These are phyloP conservation scores for Neria commutata DNA, from an alignment of 2,888 invertebrate species.

Conservation along the genomic window DNA sequence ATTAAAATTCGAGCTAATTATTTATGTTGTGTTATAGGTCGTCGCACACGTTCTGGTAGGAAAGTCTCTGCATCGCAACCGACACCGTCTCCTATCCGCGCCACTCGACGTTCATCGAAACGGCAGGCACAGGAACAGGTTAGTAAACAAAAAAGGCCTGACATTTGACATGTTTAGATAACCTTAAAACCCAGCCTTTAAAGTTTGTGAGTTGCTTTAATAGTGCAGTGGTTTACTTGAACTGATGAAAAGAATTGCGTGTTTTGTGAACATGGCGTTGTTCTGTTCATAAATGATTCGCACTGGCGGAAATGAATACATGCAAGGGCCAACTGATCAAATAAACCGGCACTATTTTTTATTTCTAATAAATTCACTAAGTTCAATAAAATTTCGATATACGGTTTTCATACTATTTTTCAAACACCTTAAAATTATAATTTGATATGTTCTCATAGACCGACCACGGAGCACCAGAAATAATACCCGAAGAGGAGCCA, in stretches of 20 bases:
- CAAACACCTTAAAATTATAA: no score
- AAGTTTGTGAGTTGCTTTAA: constrained; percentile 20
- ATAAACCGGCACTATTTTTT: no score
- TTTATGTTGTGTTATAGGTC: constrained; percentile 53
- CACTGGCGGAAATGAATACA: constrained; percentile 46
- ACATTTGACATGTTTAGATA: neutral
- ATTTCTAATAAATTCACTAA: no score
- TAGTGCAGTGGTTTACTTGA: constrained; percentile 1
- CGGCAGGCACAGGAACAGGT: constrained; percentile 56
- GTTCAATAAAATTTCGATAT: no score
- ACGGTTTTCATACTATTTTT: no score
- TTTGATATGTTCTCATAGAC: constrained; percentile 41
- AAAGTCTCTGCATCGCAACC: constrained; percentile 50
- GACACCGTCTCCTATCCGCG: constrained; percentile 45
- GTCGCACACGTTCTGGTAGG: constrained; percentile 68
- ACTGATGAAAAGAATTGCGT: constrained; percentile 57
- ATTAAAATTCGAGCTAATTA: constrained; percentile 4
- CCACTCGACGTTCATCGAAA: constrained; percentile 51
- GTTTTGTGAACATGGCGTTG: constrained; percentile 61
- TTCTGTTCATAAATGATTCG: constrained; percentile 63
- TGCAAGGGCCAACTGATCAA: constrained; percentile 63
- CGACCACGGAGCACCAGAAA: constrained; percentile 31
- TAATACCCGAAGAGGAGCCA: neutral
- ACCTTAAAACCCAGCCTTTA: neutral
- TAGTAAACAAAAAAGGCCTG: constrained; percentile 47